These are phyloP conservation scores for Diorhabda carinulata DNA, from an alignment of 1,140 invertebrate genomes.

Conservation along the genomic window DNA sequence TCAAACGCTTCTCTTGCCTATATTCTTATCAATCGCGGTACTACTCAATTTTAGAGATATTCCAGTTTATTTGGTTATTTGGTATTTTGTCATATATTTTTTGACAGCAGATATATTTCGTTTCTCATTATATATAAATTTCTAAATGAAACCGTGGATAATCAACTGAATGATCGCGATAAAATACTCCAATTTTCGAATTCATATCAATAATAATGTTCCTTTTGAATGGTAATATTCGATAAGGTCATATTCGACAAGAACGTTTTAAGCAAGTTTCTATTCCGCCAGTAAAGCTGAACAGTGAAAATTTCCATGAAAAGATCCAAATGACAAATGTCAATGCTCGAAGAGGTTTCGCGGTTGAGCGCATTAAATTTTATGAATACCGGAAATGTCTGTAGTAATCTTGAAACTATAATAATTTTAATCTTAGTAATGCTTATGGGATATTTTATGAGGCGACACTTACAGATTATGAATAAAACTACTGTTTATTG, in stretches of 20 bases:
- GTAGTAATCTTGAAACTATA: constrained; percentile 1
- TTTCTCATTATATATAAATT: too few relatives aligned
- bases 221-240: neutral
- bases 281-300: neutral
- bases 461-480: neutral
- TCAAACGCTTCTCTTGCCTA: too few relatives aligned
- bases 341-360: constrained; percentile 1
- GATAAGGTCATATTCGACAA: constrained; percentile 2
- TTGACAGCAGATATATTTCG: too few relatives aligned
- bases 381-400: constrained; percentile 2
- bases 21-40: too few relatives aligned
- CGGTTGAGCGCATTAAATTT: neutral
- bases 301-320: constrained; percentile 1
- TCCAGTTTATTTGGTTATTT: too few relatives aligned
- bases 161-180: too few relatives aligned
- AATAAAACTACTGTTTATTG: constrained; percentile 3
- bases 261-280: neutral
- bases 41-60: too few relatives aligned
- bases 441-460: neutral
- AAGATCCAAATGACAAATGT: constrained; percentile 1
- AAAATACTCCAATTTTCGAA: neutral
- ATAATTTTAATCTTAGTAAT: constrained; percentile 1
- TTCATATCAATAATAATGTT: constrained; percentile 3
- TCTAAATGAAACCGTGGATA: too few relatives aligned
- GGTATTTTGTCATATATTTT: too few relatives aligned